Evolutionary conservation across 2,113 vertebrate genomes (phyloP).

Genomic region (Lophotis ruficrista): DNA sequence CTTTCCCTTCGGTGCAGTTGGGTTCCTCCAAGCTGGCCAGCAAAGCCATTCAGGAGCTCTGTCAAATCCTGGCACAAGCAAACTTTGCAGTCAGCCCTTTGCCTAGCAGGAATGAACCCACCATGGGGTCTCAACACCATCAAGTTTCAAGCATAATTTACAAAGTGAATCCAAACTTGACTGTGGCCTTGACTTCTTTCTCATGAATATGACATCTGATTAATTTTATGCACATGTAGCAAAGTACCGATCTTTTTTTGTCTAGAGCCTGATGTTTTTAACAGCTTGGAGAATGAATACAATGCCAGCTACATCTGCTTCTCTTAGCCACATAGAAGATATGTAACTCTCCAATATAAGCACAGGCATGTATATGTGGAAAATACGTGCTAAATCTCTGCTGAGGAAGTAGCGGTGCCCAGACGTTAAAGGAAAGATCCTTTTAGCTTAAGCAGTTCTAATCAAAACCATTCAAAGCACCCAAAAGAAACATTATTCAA

Average conservation of each 20-base stretch:
- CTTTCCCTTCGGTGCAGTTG: fast-evolving
- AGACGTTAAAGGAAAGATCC: background rate
- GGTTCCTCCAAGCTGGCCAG: background rate
- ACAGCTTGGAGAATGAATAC: background rate
- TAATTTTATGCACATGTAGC: background rate
- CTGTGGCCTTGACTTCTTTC: background rate
- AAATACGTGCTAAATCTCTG: slow-evolving; percentile 1
- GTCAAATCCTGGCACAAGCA: background rate
- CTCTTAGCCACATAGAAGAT: background rate
- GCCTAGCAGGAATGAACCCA: background rate
- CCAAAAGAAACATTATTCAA: background rate
- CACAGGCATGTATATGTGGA: background rate
- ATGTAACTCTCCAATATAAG: background rate
- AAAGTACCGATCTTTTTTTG: background rate
- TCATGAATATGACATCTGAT: background rate
- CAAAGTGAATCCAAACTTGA: background rate
- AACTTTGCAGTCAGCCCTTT: background rate
- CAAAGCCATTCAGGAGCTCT: background rate
- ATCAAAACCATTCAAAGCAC: background rate
- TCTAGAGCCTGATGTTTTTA: background rate
- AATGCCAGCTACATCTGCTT: background rate
- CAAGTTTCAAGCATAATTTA: background rate
- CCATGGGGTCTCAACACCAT: background rate
- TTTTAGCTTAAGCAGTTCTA: background rate
- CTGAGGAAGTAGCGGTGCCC: background rate